Percentiles rank a stretch among this genome's conserved stretches.
phyloP scores from a whole-genome alignment of 2,797 vertebrate species.

The Poeciliopsis presidionis region DNA sequence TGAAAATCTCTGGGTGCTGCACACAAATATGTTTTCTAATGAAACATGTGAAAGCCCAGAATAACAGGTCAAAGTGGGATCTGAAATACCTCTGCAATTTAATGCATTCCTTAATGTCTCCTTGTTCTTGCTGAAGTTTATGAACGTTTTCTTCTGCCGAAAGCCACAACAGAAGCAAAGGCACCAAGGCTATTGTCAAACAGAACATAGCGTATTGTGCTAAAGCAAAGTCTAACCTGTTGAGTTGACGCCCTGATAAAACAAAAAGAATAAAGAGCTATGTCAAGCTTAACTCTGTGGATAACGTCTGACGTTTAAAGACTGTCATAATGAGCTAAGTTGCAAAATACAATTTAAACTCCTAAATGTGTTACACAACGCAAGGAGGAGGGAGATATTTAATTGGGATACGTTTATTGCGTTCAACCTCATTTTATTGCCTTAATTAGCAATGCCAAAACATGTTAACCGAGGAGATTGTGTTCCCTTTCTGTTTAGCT shows the following conservation, averaged over 20 bases:
- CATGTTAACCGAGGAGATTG: conserved; percentile 17
- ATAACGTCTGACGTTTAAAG: background rate
- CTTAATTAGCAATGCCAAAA: conserved; percentile 29
- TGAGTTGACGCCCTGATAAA: background rate
- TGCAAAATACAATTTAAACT: background rate
- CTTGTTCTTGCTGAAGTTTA: conserved; percentile 5
- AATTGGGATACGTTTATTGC: conserved; percentile 15
- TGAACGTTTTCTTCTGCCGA: conserved; percentile 6
- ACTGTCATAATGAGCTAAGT: background rate
- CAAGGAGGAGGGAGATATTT: conserved; percentile 6
- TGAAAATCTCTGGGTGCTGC: conserved; percentile 41
- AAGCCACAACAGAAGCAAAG: conserved; percentile 11
- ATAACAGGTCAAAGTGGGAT: conserved; percentile 43
- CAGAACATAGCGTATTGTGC: background rate
- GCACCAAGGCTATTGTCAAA: background rate
- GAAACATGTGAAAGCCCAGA: conserved; percentile 52
- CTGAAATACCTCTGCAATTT: conserved; percentile 30
- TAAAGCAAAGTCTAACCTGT: background rate
- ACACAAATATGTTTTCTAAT: conserved; percentile 52
- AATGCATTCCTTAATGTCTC: conserved; percentile 30
- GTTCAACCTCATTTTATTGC: conserved; percentile 27
- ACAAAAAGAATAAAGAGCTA: background rate
- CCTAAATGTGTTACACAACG: conserved; percentile 1
- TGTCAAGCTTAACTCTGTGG: background rate
- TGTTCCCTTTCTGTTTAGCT: background rate